Base-by-base conservation (phyloP, 1,140 invertebrate species). In the Drosophila subpulchrella region DNA sequence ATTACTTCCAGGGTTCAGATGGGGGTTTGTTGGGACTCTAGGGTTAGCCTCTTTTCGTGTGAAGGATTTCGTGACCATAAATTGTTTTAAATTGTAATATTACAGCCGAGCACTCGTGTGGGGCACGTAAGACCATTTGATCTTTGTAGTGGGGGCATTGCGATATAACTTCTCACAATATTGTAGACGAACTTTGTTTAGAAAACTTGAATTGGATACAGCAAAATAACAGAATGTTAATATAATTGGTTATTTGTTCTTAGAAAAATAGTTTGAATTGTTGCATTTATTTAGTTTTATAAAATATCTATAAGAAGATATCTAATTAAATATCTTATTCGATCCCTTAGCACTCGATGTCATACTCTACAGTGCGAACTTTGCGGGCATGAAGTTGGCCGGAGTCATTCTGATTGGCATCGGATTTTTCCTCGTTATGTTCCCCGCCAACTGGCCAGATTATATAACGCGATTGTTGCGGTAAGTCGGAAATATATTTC, bases 401-500 rank as follows among this genome's bases (percentile, higher is more conserved):
- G 98, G 98, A 56, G 97, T 98, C 83, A 96, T 98, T 62, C 93
- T 98, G 12, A 98, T 98, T 81, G 95, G 96, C 4, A 96, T 97
- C 56, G 97, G 97, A 54, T 98, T 98, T 93, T 97, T 97, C 90
- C 94, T 98, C 36, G 97, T 98, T 53, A 97, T 98, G 95, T 97
- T 99, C 80, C 98, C 98, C 3, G 96, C 98, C 91, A 98, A 98
- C 93, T 99, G 98, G 98, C 97, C 97, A 4, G 96, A 98, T 90
- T 98, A 98, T 91, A 97, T 98, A 90, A 97, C 97, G 70, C 94
- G 96, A 78, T 93, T 98, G 50, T 94, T 98, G 75, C 95, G 97
- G 96, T 97, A 95, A 93, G 94, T 90, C 30, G 51, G 57, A 47
- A 46, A 11, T 44, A 57, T 63, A 11, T 39, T 7, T 53, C 27